These are phyloP conservation scores for Andricus grossulariae DNA, from an alignment of 1,140 invertebrate species.

Conservation along the genomic window DNA sequence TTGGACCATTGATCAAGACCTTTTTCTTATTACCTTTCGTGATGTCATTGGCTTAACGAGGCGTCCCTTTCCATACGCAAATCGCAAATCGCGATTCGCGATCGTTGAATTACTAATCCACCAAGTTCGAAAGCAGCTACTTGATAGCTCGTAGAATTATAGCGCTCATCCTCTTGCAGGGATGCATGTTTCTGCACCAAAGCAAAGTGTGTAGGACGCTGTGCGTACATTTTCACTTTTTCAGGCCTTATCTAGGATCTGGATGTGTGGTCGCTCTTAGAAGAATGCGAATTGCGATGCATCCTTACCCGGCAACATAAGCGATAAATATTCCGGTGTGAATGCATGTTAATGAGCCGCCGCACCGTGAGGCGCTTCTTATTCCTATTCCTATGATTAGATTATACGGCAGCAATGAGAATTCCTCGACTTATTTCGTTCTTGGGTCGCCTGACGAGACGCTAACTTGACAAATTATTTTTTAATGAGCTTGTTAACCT, in stretches of 20 bases:
- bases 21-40: not conserved
- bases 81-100: constrained; percentile 4
- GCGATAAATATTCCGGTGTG: constrained; percentile 70
- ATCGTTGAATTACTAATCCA: constrained; percentile 34
- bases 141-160: constrained; percentile 33
- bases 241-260: constrained; percentile 60
- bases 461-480: constrained; percentile 22
- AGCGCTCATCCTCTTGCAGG: not conserved
- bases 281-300: constrained; percentile 45
- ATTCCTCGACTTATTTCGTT: not conserved
- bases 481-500: constrained; percentile 21
- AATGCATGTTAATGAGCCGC: constrained; percentile 71
- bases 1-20: not conserved
- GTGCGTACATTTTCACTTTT: constrained; percentile 34
- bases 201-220: not conserved
- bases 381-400: constrained; percentile 63
- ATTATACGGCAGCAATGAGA: constrained; percentile 46
- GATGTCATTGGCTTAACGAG: constrained; percentile 17
- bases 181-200: constrained; percentile 20
- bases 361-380: constrained; percentile 34
- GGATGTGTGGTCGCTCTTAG: constrained; percentile 58
- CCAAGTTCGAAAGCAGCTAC: constrained; percentile 17
- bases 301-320: constrained; percentile 45
- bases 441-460: not conserved
- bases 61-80: not conserved